Percentiles rank a stretch among this genome's conserved stretches.
These are phyloP conservation scores for Amblyopsis rosae DNA, from an alignment of 2,113 vertebrate species.

Conservation along the genomic window DNA sequence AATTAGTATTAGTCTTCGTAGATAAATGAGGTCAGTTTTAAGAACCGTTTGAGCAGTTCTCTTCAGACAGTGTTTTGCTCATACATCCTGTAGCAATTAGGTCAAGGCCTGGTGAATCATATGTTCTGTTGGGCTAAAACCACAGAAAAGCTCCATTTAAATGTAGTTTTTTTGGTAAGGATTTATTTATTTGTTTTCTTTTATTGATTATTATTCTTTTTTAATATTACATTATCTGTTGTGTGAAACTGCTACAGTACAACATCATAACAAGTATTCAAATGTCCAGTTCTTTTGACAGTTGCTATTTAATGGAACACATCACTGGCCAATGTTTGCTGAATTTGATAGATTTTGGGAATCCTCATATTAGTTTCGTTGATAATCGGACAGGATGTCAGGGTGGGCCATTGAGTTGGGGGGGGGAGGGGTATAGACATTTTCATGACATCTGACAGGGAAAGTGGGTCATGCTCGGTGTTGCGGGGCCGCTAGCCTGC, in stretches of 20 bases:
- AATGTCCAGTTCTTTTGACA: too few species aligned
- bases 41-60: slow-evolving; percentile 34
- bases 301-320: too few species aligned
- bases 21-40: slow-evolving; percentile 35
- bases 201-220: neutral
- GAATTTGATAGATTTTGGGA: neutral
- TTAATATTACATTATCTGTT: slow-evolving; percentile 10
- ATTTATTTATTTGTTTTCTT: too few species aligned
- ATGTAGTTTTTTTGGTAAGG: neutral
- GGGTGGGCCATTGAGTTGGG: slow-evolving; percentile 6
- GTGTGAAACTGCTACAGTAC: too few species aligned
- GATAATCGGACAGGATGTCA: slow-evolving; percentile 48
- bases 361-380: neutral
- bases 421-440: slow-evolving; percentile 42
- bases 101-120: slow-evolving; percentile 68
- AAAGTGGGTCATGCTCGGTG: slow-evolving; percentile 92
- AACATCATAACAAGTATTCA: too few species aligned
- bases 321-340: neutral
- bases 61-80: slow-evolving; percentile 34
- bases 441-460: slow-evolving; percentile 78
- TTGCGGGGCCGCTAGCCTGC: slow-evolving; percentile 83
- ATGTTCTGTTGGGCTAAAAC: slow-evolving; percentile 46
- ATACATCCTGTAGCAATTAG: slow-evolving; percentile 52
- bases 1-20: slow-evolving; percentile 5
- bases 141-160: slow-evolving; percentile 10